Conservation (phyloP, 2,797 vertebrate genomes). For the Schizopygopsis pylzovi region DNA sequence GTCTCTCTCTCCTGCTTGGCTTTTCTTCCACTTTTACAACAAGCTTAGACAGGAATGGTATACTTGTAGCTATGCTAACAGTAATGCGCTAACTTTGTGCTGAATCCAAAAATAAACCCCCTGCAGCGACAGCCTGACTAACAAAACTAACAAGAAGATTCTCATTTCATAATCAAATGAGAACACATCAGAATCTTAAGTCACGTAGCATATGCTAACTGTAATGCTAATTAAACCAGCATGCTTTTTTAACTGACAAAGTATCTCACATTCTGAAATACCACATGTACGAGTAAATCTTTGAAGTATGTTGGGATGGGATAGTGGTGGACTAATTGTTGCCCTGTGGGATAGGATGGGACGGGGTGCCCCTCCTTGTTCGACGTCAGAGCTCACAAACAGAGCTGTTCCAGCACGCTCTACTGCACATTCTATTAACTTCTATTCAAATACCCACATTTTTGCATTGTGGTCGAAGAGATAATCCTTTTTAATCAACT, state of each 20-base stretch:
- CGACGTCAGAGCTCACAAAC: conserved; percentile 34
- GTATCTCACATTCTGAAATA: conserved; percentile 8
- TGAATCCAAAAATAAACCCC: conserved; percentile 31
- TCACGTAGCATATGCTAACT: background rate
- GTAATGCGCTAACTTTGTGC: conserved; percentile 33
- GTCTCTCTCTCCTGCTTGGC: conserved; percentile 19
- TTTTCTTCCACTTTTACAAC: conserved; percentile 25
- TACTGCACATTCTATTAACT: conserved; percentile 21
- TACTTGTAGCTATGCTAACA: conserved; percentile 61
- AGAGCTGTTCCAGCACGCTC: conserved; percentile 41
- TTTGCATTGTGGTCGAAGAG: background rate
- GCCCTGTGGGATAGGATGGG: conserved; percentile 43
- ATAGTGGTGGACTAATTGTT: conserved; percentile 35
- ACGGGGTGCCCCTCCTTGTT: conserved; percentile 31
- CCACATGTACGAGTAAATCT: background rate
- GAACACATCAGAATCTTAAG: background rate
- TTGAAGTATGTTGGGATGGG: conserved; percentile 25
- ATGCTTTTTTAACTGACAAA: conserved; percentile 3
- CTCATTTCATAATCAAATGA: conserved; percentile 15
- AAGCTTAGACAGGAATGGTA: conserved; percentile 37
- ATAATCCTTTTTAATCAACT: background rate
- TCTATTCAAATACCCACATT: conserved; percentile 34
- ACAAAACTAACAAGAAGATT: conserved; percentile 7
- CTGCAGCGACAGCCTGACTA: background rate
- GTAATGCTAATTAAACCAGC: background rate